Percentiles rank a stretch among this genome's conserved stretches.
Conservation (phyloP, 2,797 vertebrate species). For the Pangasius macronema region DNA sequence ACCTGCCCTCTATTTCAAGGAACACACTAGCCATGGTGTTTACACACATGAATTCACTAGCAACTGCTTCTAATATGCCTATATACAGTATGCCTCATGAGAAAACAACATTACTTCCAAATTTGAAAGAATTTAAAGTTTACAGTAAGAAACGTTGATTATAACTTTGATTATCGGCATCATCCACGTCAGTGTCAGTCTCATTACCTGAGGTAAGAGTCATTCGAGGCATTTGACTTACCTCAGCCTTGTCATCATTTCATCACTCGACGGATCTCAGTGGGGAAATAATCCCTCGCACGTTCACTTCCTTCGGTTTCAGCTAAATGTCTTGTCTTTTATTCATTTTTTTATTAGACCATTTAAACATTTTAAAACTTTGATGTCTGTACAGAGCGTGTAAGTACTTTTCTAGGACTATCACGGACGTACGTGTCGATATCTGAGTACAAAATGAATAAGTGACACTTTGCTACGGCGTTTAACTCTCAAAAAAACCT, state of each 20-base stretch:
- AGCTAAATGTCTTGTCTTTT: not conserved
- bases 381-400: not conserved
- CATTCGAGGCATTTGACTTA: not conserved
- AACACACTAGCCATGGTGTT: not conserved
- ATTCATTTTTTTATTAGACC: not conserved
- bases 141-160: not conserved
- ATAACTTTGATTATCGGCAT: no score
- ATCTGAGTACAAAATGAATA: not conserved
- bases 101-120: not conserved
- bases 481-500: no score
- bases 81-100: not conserved
- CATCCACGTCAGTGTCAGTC: not conserved
- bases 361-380: not conserved
- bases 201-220: not conserved
- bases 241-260: not conserved
- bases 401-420: not conserved
- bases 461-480: not conserved
- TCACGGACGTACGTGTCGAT: not conserved
- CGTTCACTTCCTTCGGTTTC: not conserved
- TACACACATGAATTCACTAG: not conserved
- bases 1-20: constrained; percentile 34
- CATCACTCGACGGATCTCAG: not conserved
- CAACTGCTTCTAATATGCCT: constrained; percentile 12
- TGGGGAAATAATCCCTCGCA: not conserved
- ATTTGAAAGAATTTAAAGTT: not conserved